Evolutionary conservation across 2,113 vertebrate genomes (phyloP), one percentile per base, ranked within the genome.

Genomic region (Eolophus roseicapilla): DNA sequence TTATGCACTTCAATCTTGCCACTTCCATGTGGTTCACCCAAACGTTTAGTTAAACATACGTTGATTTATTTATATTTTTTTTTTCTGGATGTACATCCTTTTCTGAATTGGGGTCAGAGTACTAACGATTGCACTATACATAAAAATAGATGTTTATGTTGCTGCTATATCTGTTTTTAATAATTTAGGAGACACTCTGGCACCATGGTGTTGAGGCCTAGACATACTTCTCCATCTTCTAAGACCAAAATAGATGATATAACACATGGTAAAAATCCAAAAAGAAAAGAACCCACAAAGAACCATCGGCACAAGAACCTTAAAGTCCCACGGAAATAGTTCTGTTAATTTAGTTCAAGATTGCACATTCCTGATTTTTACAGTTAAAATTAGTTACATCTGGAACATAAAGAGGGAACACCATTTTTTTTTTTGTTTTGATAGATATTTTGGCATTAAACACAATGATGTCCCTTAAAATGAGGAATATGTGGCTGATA

Each of bases 161-260:
- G 57, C 78, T 71, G 76, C 33, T 90, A 3, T 94, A 88, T 92
- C 68, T 96, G 95, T 29, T 96, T 92, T 78, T 78, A 94, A 96
- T 96, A 92, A 90, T 68, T 95, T 83, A 85, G 50, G 92, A 97
- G 95, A 93, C 94, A 88, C 73, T 68, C 29, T 71, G 95, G 90
- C 92, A 94, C 93, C 47, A 1, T 88, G 90, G 47, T 88, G 82
- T 88, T 88, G 76, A 81, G 73, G 65, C 47, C 74, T 93, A 90
- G 86, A 92, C 65, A 81, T 83, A 83, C 11, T 94, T 84, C 55
- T 62, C 84, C 75, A 91, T 79, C 73, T 93, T 88, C 52, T 92
- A 92, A 94, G 88, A 79, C 65, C 50, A 41, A 95, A 88, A 78
- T 94, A 78, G 68, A 64, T 86, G 60, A 83, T 90, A 95, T 28